Base-by-base conservation (phyloP, 2,113 vertebrate species). In the Halichoeres trimaculatus region DNA sequence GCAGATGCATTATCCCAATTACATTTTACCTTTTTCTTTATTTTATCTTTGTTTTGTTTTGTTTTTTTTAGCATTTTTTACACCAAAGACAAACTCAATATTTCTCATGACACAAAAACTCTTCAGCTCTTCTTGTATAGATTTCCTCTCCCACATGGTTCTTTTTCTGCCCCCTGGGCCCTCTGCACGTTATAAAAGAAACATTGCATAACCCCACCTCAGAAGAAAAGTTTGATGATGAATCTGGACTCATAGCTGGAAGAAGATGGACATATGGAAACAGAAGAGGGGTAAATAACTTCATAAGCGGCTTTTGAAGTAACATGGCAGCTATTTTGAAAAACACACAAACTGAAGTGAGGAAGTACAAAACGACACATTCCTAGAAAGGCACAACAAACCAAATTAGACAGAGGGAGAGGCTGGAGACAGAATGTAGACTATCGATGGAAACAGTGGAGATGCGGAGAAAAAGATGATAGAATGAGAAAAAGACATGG, bases 201-300 rank as follows among this genome's bases (percentile, higher is more conserved):
- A 70, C 55, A 72, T 91, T 91, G 79, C 62, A 35, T 84, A 90
- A 90, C 84, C 40, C 16, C 35, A 72, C 75, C 78, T 79, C 59
- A n/a, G 70, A 74, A 81, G 72, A 54, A 55, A 73, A n/a, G 48
- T 71, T 57, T 80, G 78, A 84, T 76, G 81, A 76, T 83, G 74
- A 73, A 89, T 76, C 60, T 73, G 48, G 54, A 78, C 36, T 64
- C 51, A 35, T 61, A 76, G 61, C 41, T 26, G 36, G 30, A 24
- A 50, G 47, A 58, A 70, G n/a, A 66, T 40, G 47, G 50, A 52
- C 4, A 7, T 22, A 55, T 40, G 11, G 64, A 56, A 51, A 51
- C 30, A 55, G 40, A 75, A 47, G 22, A 48, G 13, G 22, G 71
- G 23, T 17, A 10, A 34, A 58, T 62, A 78, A 35, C 45, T 54